Conservation (phyloP, 2,888 invertebrate genomes). For the Stenodema calcarata region DNA sequence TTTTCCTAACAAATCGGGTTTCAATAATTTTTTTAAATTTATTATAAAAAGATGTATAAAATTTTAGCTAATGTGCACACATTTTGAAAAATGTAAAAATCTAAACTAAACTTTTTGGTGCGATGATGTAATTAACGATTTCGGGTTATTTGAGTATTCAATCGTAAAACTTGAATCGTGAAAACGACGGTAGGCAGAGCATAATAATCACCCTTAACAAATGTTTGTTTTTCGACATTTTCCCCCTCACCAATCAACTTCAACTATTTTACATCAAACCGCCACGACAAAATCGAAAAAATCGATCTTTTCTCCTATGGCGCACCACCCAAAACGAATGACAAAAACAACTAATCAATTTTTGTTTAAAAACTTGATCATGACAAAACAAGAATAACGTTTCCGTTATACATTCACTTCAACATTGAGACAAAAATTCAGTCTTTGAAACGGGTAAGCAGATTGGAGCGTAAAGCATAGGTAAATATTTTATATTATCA, state of each 20-base stretch:
- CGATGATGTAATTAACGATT: background rate
- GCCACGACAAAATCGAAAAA: background rate
- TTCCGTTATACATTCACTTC: background rate
- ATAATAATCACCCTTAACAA: background rate
- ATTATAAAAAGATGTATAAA: background rate
- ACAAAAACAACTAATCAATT: background rate
- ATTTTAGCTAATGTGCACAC: background rate
- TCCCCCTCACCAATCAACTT: background rate
- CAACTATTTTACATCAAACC: background rate
- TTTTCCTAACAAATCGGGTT: background rate
- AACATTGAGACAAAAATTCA: constrained; percentile 40
- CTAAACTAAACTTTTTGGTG: background rate
- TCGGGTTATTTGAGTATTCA: background rate
- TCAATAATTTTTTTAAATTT: background rate
- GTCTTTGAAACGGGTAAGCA: constrained; percentile 52
- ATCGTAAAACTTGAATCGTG: background rate
- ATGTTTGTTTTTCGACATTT: background rate
- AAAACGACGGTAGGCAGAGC: background rate
- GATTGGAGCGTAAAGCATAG: constrained; percentile 47
- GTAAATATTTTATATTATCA: constrained; percentile 23
- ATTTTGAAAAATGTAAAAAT: background rate
- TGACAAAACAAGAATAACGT: too few species aligned
- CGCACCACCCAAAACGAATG: background rate
- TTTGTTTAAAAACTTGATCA: background rate
- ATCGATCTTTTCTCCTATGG: too few species aligned